A percentile compares a stretch with the other conserved stretches of the same genome.
phyloP scores from a whole-genome alignment of 2,797 vertebrate species.

The Aeoliscus strigatus region DNA sequence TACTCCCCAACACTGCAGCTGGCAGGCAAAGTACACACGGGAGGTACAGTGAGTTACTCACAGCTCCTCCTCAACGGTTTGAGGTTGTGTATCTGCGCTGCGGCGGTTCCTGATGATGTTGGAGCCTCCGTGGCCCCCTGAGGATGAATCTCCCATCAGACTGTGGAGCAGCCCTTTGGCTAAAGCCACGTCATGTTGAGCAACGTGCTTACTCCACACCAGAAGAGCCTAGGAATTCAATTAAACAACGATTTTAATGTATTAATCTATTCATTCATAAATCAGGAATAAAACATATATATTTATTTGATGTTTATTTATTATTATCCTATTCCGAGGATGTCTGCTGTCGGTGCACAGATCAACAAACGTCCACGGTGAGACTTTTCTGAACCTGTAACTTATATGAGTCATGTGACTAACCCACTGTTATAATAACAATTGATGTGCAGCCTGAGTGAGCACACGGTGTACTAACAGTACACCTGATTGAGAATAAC shows the following conservation, averaged over 20 bases:
- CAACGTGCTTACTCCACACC: conserved; percentile 62
- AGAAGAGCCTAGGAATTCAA: conserved; percentile 54
- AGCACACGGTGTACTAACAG: conserved; percentile 4
- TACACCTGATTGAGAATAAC: conserved; percentile 24
- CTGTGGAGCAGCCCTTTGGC: conserved; percentile 49
- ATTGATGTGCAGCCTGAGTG: conserved; percentile 1
- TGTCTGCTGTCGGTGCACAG: too few species aligned
- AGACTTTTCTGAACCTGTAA: background rate
- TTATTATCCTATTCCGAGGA: too few species aligned
- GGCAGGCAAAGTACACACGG: background rate
- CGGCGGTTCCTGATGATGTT: conserved; percentile 13
- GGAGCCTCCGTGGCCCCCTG: conserved; percentile 8
- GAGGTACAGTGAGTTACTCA: too few species aligned
- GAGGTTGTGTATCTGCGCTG: conserved; percentile 46
- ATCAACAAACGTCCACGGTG: background rate
- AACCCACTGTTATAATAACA: conserved; percentile 2
- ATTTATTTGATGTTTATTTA: too few species aligned
- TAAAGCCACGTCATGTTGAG: conserved; percentile 57
- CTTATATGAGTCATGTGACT: background rate
- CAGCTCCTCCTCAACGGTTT: conserved; percentile 66
- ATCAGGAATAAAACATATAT: too few species aligned
- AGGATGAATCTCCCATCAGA: conserved; percentile 34
- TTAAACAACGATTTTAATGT: background rate
- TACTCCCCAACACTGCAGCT: too few species aligned
- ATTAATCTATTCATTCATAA: background rate